A percentile compares a stretch with the other conserved stretches of the same genome.
phyloP scores from a whole-genome alignment of 2,113 vertebrate species.

The Oceanites oceanicus region DNA sequence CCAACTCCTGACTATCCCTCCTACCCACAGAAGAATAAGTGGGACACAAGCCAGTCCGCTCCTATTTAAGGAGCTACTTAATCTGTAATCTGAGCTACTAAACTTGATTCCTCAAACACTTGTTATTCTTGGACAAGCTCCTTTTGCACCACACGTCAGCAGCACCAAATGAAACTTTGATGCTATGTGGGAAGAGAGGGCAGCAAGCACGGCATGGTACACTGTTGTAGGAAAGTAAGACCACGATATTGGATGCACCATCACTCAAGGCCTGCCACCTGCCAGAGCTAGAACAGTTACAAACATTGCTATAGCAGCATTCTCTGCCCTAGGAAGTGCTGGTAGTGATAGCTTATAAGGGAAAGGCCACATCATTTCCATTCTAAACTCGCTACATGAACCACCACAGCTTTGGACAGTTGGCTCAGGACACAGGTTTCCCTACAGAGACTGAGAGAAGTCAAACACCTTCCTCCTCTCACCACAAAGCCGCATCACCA shows the following conservation, averaged over 20 bases:
- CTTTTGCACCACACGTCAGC: constrained; percentile 54
- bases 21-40: constrained; percentile 40
- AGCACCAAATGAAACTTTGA: constrained; percentile 60
- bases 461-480: neutral
- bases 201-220: constrained; percentile 9
- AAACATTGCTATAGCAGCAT: neutral
- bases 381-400: neutral
- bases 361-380: neutral
- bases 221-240: neutral
- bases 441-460: neutral
- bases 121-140: constrained; percentile 65
- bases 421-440: neutral
- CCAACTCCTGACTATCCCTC: neutral
- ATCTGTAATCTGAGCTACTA: constrained; percentile 32
- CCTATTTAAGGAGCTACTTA: neutral
- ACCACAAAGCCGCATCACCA: neutral
- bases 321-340: neutral
- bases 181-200: constrained; percentile 51
- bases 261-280: neutral
- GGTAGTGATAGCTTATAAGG: neutral
- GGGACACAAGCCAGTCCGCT: constrained; percentile 53
- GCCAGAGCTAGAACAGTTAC: neutral
- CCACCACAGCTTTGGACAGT: neutral
- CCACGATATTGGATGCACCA: neutral
- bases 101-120: constrained; percentile 58